These are phyloP conservation scores for Scaptodrosophila latifasciaeformis DNA, from an alignment of 2,888 invertebrate species.

Conservation along the genomic window DNA sequence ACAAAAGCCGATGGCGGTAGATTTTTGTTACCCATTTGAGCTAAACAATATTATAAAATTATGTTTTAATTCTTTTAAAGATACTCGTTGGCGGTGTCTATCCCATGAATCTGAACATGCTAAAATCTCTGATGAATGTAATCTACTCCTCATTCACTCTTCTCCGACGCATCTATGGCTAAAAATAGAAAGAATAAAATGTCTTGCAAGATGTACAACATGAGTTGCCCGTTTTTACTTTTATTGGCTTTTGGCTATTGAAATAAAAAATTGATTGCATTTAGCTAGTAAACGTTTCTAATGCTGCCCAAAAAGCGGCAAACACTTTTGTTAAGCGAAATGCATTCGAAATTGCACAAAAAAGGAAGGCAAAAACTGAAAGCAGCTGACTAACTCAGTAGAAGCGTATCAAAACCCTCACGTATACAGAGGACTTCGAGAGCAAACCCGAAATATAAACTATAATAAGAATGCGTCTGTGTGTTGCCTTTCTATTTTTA, in stretches of 20 bases:
- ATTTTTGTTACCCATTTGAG: neutral
- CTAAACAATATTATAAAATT: neutral
- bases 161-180: conserved; percentile 64
- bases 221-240: neutral
- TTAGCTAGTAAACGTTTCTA: conserved; percentile 49
- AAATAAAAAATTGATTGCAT: conserved; percentile 56
- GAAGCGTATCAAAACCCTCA: too few species aligned
- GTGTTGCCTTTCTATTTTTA: conserved; percentile 1
- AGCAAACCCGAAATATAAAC: conserved; percentile 46
- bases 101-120: conserved; percentile 65
- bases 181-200: conserved; percentile 6
- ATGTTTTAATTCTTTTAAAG: conserved; percentile 27
- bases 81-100: conserved; percentile 64
- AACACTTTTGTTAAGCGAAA: neutral
- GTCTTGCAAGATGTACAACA: neutral
- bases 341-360: conserved; percentile 31
- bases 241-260: conserved; percentile 9
- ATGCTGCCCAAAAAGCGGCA: conserved; percentile 2
- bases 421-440: too few species aligned
- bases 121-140: conserved; percentile 64
- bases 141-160: conserved; percentile 69
- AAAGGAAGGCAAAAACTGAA: conserved; percentile 8
- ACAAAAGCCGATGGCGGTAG: conserved; percentile 61
- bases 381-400: too few species aligned
- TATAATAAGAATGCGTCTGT: conserved; percentile 61